Conservation (phyloP, 2,888 invertebrate genomes). For the Eupithecia subumbrata region DNA sequence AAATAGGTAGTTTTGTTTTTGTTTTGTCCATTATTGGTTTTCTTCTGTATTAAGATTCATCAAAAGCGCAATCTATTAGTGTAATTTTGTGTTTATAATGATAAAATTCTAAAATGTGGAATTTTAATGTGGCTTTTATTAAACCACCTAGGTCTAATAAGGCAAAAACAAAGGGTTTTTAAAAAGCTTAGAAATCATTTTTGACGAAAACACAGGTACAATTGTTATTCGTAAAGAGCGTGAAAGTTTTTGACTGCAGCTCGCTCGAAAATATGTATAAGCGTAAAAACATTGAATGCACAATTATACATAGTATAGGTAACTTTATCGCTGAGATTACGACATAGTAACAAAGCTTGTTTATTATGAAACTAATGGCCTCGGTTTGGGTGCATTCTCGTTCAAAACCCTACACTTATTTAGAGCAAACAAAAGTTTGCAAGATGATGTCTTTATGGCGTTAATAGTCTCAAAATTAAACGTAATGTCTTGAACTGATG, state of each 20-base stretch:
- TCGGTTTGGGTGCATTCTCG: conserved; percentile 25
- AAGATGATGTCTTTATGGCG: conserved; percentile 10
- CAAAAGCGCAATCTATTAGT: too few relatives aligned
- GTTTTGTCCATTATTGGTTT: too few relatives aligned
- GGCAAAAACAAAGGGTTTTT: too few relatives aligned
- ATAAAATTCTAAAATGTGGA: too few relatives aligned
- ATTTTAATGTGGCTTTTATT: too few relatives aligned
- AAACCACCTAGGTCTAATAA: too few relatives aligned
- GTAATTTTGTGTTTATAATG: too few relatives aligned
- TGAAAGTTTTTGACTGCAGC: conserved; percentile 37
- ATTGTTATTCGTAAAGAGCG: not conserved
- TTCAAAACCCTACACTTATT: conserved; percentile 9
- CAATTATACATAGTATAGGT: conserved; percentile 27
- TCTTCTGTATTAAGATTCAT: too few relatives aligned
- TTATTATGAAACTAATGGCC: conserved; percentile 40
- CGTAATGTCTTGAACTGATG: conserved; percentile 7
- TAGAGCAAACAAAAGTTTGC: conserved; percentile 18
- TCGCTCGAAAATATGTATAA: conserved; percentile 33
- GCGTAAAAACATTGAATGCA: conserved; percentile 37
- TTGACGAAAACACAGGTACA: too few relatives aligned
- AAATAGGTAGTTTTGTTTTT: too few relatives aligned
- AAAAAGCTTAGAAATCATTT: too few relatives aligned
- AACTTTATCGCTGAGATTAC: conserved; percentile 34
- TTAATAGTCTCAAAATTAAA: conserved; percentile 1
- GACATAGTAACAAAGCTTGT: conserved; percentile 36